Conservation (phyloP, 2,113 vertebrate species). For the Phyllopteryx taeniolatus region DNA sequence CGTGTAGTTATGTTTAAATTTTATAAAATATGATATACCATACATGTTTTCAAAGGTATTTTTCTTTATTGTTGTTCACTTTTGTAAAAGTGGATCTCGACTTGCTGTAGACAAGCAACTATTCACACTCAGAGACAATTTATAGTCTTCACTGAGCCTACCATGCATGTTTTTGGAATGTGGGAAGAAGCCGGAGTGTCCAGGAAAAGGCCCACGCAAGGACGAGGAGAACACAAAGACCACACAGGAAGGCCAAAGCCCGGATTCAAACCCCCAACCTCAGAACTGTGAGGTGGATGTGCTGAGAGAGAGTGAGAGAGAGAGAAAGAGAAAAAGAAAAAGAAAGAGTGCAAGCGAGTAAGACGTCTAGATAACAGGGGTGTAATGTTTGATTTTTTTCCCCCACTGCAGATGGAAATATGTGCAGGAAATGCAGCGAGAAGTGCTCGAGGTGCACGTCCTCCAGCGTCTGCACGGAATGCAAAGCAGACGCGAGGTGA, state of each 20-base stretch:
- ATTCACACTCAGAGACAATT: not conserved
- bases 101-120: no score
- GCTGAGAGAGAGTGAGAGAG: not conserved
- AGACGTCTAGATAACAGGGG: conserved; percentile 43
- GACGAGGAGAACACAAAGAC: no score
- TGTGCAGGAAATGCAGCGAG: conserved; percentile 88
- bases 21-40: no score
- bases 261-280: no score
- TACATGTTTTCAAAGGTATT: no score
- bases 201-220: no score
- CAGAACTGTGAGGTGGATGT: conserved; percentile 7
- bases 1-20: no score
- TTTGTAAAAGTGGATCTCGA: no score
- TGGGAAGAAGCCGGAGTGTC: no score
- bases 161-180: no score
- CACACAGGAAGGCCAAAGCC: no score
- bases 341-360: conserved; percentile 23
- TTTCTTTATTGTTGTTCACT: no score
- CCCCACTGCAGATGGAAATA: conserved; percentile 76
- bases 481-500: conserved; percentile 89
- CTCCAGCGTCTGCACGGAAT: conserved; percentile 88
- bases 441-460: conserved; percentile 87
- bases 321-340: not conserved
- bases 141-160: not conserved
- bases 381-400: conserved; percentile 54